Base-by-base conservation (phyloP, 2,888 invertebrate species). In the Eledona agricola region DNA sequence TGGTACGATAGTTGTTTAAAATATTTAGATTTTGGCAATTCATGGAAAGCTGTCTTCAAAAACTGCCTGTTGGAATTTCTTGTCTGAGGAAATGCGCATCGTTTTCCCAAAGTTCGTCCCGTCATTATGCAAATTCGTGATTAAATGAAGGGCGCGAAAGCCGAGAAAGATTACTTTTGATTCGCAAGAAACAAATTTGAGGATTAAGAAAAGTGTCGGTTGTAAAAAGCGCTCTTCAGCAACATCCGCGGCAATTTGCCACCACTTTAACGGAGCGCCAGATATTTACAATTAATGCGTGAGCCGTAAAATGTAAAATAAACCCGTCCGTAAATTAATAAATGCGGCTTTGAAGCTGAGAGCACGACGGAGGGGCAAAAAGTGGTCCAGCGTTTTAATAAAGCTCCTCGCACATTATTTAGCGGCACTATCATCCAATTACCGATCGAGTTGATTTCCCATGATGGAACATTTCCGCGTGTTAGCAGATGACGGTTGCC, bases 401-500 rank as follows among this genome's bases (percentile, higher is more conserved):
- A 42, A 42, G 29, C 20, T 29, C 19, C 40, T 26, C 40, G 31
- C 31, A 43, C 43, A 31, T 35, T 35, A 32, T 32, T 32, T 32
- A 32, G 16, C 9, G 32, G 15, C 16, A 17, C 9, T 32, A 35
- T 43, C 43, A 12, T 16, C 43, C 42, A 42, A 43, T 43, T 32
- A 43, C 43, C 19, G 31, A 31, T 31, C 29, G 32, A 43, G 7
- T 28, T 29, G 43, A 43, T 31, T 31, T 43, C 31, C 43, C 43
- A 31, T 31, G 29, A 46, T 46, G 34, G 17, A 46, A 35, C 34
- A 35, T 26, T 46, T 46, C 34, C 46, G 23, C 35, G 26, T 35
- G 26, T 46, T 26, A 35, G 25, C 46, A 46, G 46, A 46, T 46
- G 46, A 46, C 46, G 37, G 11, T 17, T n/a, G 6, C 9, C 35